Evolutionary conservation across 2,113 vertebrate genomes (phyloP).

Genomic region (Crotalus tigris): DNA sequence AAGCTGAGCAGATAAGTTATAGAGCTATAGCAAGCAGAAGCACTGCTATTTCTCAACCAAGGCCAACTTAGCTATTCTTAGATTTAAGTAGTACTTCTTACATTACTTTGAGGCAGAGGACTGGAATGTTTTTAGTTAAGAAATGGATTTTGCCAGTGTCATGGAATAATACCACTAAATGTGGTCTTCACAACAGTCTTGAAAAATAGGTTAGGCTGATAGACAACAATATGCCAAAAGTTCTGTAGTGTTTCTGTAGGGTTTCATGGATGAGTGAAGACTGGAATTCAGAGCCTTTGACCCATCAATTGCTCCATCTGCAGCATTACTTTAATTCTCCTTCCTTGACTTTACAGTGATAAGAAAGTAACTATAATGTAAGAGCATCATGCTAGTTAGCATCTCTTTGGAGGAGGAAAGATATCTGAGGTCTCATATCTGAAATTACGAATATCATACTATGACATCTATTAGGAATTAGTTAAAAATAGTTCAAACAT

Average conservation of each 20-base stretch:
- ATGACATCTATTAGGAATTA: background rate
- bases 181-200: background rate
- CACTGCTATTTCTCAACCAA: background rate
- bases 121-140: background rate
- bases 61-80: background rate
- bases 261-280: background rate
- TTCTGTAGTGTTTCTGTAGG: background rate
- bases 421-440: background rate
- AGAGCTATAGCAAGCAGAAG: background rate
- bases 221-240: background rate
- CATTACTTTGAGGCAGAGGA: background rate
- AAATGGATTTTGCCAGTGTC: background rate
- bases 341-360: background rate
- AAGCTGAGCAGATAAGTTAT: background rate
- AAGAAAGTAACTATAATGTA: background rate
- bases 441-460: background rate
- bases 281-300: background rate
- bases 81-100: background rate
- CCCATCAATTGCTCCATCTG: background rate
- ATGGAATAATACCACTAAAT: background rate
- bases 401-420: background rate
- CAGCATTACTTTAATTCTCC: background rate
- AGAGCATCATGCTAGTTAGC: background rate
- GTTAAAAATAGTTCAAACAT: constrained; percentile 1
- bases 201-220: background rate